Percentiles rank a stretch among this genome's conserved stretches.
phyloP scores from a whole-genome alignment of 64 coral and sea anemone genomes.

The Platygyra sinensis region DNA sequence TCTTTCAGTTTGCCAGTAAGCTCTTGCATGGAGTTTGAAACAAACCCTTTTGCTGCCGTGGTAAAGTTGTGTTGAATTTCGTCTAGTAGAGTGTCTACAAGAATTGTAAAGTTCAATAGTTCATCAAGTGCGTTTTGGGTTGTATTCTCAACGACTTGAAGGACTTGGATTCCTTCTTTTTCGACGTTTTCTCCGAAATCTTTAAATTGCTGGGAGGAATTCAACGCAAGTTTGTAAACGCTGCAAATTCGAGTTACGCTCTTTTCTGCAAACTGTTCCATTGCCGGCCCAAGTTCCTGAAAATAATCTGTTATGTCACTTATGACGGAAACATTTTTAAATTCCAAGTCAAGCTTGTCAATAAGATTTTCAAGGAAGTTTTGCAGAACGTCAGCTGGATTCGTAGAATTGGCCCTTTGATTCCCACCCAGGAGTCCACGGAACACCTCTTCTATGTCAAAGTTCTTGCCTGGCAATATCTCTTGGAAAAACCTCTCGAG shows the following conservation, averaged over 20 bases:
- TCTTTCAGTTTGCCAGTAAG: conserved; percentile 58
- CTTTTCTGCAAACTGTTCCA: conserved; percentile 30
- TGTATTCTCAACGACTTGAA: conserved; percentile 17
- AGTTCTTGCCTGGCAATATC: conserved; percentile 58
- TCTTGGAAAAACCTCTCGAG: conserved; percentile 70
- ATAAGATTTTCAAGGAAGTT: conserved; percentile 51
- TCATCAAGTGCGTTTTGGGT: conserved; percentile 46
- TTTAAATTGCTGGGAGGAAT: conserved; percentile 50
- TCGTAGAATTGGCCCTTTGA: background rate
- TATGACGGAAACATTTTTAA: conserved; percentile 69
- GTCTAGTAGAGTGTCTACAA: conserved; percentile 70
- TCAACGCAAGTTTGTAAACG: conserved; percentile 44
- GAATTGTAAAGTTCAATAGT: conserved; percentile 50
- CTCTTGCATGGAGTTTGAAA: conserved; percentile 65
- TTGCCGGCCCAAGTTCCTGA: conserved; percentile 45
- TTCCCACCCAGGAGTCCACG: conserved; percentile 38
- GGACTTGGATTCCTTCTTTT: conserved; percentile 37
- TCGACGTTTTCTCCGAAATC: conserved; percentile 70
- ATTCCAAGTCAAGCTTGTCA: conserved; percentile 25
- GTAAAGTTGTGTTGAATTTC: conserved; percentile 80
- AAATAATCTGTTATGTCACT: conserved; percentile 62
- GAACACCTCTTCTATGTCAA: conserved; percentile 41
- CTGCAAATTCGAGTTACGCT: conserved; percentile 38
- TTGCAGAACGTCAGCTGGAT: conserved; percentile 50
- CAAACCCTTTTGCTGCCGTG: conserved; percentile 50